A percentile compares a stretch with the other conserved stretches of the same genome.
These are phyloP conservation scores for Drosophila colorata DNA, from an alignment of 2,888 invertebrate species.

Conservation along the genomic window DNA sequence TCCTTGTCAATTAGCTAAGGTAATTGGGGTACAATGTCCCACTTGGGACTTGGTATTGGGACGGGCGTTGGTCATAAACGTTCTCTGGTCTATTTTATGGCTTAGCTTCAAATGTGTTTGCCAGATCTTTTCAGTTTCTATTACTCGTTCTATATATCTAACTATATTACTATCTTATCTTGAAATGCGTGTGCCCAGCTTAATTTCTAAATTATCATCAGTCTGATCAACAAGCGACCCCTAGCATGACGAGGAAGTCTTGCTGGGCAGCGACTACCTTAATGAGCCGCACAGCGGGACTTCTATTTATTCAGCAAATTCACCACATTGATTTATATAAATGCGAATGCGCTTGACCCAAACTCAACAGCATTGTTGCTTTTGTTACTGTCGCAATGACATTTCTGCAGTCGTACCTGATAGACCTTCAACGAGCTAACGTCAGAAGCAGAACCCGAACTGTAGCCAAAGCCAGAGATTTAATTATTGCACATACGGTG, in stretches of 20 bases:
- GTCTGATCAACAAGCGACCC: slow-evolving; percentile 31
- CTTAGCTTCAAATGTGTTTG: slow-evolving; percentile 59
- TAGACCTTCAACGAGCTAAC: slow-evolving; percentile 47
- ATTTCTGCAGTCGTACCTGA: slow-evolving; percentile 35
- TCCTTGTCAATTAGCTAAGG: slow-evolving; percentile 63
- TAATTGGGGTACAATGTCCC: slow-evolving; percentile 71
- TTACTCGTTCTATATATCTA: slow-evolving; percentile 1
- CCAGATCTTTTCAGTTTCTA: background rate
- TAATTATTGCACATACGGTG: slow-evolving; percentile 71
- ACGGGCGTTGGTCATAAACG: too few relatives aligned
- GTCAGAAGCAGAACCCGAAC: slow-evolving; percentile 22
- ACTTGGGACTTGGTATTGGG: slow-evolving; percentile 4
- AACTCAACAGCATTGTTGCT: slow-evolving; percentile 35
- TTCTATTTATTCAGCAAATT: slow-evolving; percentile 57
- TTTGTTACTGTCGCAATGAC: slow-evolving; percentile 9
- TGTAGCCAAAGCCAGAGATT: slow-evolving; percentile 37
- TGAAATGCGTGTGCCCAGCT: slow-evolving; percentile 46
- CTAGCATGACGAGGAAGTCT: slow-evolving; percentile 71
- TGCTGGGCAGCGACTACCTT: slow-evolving; percentile 57
- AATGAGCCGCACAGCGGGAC: slow-evolving; percentile 70
- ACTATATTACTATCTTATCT: slow-evolving; percentile 34
- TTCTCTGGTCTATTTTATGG: slow-evolving; percentile 42
- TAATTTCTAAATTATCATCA: slow-evolving; percentile 9
- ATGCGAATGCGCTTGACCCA: slow-evolving; percentile 75
- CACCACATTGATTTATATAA: slow-evolving; percentile 61